A percentile compares a stretch with the other conserved stretches of the same genome.
Conservation (phyloP, 2,113 vertebrate genomes). For the Herpailurus yagouaroundi region DNA sequence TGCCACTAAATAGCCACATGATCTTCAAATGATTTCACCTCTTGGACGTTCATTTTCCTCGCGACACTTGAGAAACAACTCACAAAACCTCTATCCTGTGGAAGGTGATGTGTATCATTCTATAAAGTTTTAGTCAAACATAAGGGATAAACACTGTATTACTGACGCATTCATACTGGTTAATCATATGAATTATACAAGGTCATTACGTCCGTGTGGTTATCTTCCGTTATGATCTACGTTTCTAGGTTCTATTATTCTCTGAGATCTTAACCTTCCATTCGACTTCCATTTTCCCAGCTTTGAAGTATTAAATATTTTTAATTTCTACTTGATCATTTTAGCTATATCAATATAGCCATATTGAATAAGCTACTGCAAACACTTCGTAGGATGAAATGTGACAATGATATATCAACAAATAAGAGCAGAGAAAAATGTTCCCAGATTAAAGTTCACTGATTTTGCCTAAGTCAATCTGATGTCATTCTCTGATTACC, state of each 20-base stretch:
- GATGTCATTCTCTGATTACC: background rate
- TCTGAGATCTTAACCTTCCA: background rate
- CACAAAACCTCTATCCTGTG: background rate
- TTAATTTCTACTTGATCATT: background rate
- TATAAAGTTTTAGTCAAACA: background rate
- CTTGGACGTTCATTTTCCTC: background rate
- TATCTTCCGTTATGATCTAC: background rate
- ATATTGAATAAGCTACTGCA: background rate
- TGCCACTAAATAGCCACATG: background rate
- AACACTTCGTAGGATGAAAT: background rate
- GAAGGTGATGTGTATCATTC: background rate
- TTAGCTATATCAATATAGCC: background rate
- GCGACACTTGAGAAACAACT: background rate
- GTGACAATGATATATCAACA: background rate
- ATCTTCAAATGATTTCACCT: background rate
- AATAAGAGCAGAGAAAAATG: background rate
- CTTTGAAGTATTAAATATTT: slow-evolving; percentile 22
- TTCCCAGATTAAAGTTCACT: background rate
- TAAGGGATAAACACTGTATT: background rate
- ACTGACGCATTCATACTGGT: background rate
- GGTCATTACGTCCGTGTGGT: background rate
- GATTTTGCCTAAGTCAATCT: background rate
- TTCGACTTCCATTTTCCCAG: background rate
- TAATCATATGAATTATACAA: background rate
- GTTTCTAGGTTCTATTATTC: background rate